Percentiles rank a stretch among this genome's conserved stretches.
Evolutionary conservation across 2,888 invertebrate genomes (phyloP).

Genomic region (Formica aserva): DNA sequence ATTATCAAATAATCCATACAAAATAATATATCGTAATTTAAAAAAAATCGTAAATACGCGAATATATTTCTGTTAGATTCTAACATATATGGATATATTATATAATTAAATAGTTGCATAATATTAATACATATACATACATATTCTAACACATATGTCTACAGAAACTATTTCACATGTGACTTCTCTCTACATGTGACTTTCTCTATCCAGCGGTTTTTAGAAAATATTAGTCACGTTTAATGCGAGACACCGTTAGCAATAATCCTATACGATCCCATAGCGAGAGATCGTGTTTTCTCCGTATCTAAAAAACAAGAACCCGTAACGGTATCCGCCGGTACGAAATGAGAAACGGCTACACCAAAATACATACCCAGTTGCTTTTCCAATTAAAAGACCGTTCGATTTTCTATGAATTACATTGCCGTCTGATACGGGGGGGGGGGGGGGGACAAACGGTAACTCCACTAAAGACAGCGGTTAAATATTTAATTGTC

Average conservation of each 20-base stretch:
- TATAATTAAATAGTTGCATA: not conserved
- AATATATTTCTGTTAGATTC: not conserved
- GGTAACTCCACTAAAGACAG: slow-evolving; percentile 74
- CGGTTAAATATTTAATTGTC: slow-evolving; percentile 76
- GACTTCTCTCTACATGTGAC: not conserved
- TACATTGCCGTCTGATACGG: not conserved
- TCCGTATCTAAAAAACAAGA: slow-evolving; percentile 17
- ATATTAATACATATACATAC: not conserved
- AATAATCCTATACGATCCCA: slow-evolving; percentile 21
- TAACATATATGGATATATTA: not conserved
- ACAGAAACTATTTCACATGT: not conserved
- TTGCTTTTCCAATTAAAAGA: slow-evolving; percentile 50
- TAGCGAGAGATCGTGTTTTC: slow-evolving; percentile 23
- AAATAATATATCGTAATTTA: not conserved
- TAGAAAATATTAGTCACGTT: slow-evolving; percentile 28
- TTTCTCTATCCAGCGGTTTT: not conserved
- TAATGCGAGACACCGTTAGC: slow-evolving; percentile 34
- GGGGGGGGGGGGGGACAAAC: slow-evolving; percentile 27
- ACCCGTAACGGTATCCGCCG: slow-evolving; percentile 12
- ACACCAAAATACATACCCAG: slow-evolving; percentile 1
- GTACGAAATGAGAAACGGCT: not conserved
- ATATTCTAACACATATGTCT: not conserved
- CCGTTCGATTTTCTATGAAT: slow-evolving; percentile 42
- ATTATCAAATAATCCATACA: not conserved
- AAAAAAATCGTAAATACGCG: not conserved